Evolutionary conservation across 2,888 invertebrate genomes (phyloP).

Genomic region (Plagodis pulveraria): DNA sequence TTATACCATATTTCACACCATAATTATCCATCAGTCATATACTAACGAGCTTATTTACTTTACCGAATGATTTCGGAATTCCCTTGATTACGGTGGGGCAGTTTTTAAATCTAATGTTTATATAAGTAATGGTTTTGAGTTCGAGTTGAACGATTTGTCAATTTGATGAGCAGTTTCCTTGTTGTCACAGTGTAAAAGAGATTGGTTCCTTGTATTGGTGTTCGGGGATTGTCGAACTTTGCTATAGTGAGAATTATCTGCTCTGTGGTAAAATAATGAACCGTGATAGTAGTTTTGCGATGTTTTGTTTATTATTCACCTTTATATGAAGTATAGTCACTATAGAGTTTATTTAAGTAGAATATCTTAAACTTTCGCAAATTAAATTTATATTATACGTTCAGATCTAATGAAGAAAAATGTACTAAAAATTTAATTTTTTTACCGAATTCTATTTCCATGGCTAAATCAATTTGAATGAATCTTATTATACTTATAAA

Average conservation of each 20-base stretch:
- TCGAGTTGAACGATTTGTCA: constrained; percentile 53
- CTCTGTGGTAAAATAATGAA: background rate
- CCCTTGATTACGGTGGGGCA: constrained; percentile 34
- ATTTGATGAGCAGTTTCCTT: constrained; percentile 53
- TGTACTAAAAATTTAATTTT: no score
- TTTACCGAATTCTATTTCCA: no score
- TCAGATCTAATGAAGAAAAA: no score
- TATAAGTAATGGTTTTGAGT: constrained; percentile 30
- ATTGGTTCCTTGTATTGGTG: constrained; percentile 5
- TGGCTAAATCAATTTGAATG: no score
- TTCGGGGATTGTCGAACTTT: background rate
- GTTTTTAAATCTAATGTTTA: constrained; percentile 34
- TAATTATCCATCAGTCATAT: constrained; percentile 36
- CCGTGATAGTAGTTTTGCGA: background rate
- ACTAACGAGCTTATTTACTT: constrained; percentile 38
- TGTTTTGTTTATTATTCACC: background rate
- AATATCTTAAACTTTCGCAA: no score
- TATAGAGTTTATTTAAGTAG: background rate
- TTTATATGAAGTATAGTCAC: background rate
- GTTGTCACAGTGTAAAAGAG: constrained; percentile 26
- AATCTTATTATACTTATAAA: no score
- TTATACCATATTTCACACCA: constrained; percentile 18
- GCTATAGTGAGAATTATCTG: background rate
- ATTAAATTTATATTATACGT: no score
- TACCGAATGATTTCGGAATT: constrained; percentile 33